Base-by-base conservation (phyloP, 2,888 invertebrate species). In the Megastigmus dorsalis region DNA sequence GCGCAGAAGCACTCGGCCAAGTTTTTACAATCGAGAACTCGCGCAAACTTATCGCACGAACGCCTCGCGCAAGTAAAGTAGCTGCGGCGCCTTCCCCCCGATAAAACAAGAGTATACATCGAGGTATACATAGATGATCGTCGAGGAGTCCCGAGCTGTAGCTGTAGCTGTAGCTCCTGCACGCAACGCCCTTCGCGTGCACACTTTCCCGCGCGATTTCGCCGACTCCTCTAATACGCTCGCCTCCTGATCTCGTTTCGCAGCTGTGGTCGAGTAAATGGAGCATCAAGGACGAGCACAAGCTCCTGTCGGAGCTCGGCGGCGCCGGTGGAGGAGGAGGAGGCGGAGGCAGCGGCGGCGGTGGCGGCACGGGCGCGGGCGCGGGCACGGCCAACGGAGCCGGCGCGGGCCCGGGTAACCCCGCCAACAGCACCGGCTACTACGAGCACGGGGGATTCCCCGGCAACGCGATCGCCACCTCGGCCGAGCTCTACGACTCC, bases 241-340 rank as follows among this genome's bases (percentile, higher is more conserved):
- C 18, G 28, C 9, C 18, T 9, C 13, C 36, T 41, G 67, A 66
- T 74, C 36, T 20, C 6, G 33, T 74, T 80, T 84, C 82, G 81
- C 90, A 94, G 94, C 90, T 94, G 78, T 95, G 95, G 91, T 94
- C 96, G 79, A 92, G 93, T 78, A 96, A 96, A 90, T 96, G 96
- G 96, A 95, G 94, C 88, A 93, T 96, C 85, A 96, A 96, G 88
- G 96, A 96, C 88, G 95, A 96, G 86, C 95, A 95, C 90, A 96
- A 96, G 89, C 89, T 96, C 62, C 89, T 96, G 78, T 95, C 95
- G 57, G 96, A 96, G 88, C 90, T 96, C 55, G 94, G 95, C 36
- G 91, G 91, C 78, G 89, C 90, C 43, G 90, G 90, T 60, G 88
- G 87, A 70, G 88, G 89, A 67, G 89, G 86, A 20, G 86, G 85